A percentile compares a stretch with the other conserved stretches of the same genome.
phyloP scores from a whole-genome alignment of 2,797 vertebrate genomes.

The Champsocephalus gunnari region DNA sequence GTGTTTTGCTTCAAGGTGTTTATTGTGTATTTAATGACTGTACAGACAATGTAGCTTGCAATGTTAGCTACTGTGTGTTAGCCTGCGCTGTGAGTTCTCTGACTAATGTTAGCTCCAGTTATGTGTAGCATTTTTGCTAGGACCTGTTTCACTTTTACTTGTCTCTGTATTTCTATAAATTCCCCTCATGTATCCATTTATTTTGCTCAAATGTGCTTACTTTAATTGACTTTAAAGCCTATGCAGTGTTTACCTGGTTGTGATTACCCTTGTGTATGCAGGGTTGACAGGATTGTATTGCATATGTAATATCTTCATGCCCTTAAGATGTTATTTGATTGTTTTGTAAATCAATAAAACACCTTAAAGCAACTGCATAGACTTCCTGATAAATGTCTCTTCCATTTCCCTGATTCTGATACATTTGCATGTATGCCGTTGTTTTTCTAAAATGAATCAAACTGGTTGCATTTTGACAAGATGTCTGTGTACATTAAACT shows the following conservation, averaged over 20 bases:
- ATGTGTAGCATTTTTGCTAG: not conserved
- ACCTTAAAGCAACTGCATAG: not conserved
- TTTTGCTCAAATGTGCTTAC: not conserved
- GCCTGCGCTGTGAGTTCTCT: not conserved
- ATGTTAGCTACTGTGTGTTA: not conserved
- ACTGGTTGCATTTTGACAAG: slow-evolving; percentile 25
- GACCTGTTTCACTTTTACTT: not conserved
- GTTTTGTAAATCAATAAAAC: not conserved
- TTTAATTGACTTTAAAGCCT: no score
- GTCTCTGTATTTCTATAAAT: not conserved
- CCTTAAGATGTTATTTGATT: not conserved
- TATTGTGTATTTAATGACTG: not conserved
- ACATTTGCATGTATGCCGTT: not conserved
- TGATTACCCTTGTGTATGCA: not conserved
- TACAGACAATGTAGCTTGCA: not conserved
- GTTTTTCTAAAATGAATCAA: not conserved
- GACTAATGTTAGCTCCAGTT: not conserved
- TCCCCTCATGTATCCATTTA: not conserved
- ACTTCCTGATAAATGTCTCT: not conserved
- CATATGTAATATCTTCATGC: not conserved
- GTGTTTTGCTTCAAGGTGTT: not conserved
- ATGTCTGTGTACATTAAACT: slow-evolving; percentile 3
- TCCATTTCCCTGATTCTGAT: not conserved
- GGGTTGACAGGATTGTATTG: not conserved
- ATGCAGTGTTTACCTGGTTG: not conserved